phyloP scores from a whole-genome alignment of 2,113 vertebrate genomes.

The Eulemur macaco region DNA sequence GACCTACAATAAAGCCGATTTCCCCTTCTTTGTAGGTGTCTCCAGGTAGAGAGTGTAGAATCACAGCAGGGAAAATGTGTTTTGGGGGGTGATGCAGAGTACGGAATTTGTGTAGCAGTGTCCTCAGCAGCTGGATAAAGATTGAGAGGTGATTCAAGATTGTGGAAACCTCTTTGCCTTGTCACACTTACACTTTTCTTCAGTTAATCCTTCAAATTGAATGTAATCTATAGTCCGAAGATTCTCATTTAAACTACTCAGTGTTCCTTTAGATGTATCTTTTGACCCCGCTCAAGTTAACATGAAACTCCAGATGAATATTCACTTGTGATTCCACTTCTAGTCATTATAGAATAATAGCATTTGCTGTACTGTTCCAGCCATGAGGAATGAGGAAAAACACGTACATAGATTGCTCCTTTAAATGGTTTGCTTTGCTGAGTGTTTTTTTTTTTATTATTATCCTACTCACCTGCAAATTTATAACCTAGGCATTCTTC shows the following conservation, averaged over 20 bases:
- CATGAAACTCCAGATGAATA: constrained; percentile 43
- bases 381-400: neutral
- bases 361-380: neutral
- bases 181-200: neutral
- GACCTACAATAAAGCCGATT: neutral
- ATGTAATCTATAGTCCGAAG: neutral
- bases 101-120: neutral
- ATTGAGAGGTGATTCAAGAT: neutral
- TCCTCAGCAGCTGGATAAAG: neutral
- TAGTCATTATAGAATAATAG: neutral
- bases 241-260: neutral
- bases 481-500: constrained; percentile 59
- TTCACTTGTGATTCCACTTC: neutral
- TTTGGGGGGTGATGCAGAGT: neutral
- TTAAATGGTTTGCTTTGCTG: constrained; percentile 36
- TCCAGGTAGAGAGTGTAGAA: neutral
- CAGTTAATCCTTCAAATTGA: constrained; percentile 10
- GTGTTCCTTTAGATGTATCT: constrained; percentile 17
- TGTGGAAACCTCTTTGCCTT: constrained; percentile 1
- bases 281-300: constrained; percentile 36
- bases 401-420: neutral
- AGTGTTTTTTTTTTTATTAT: constrained; percentile 27
- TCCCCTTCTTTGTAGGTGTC: neutral
- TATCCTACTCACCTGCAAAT: constrained; percentile 44
- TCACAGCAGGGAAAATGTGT: constrained; percentile 3